A percentile compares a stretch with the other conserved stretches of the same genome.
Evolutionary conservation across 2,888 invertebrate genomes (phyloP).

Genomic region (Boloria selene): DNA sequence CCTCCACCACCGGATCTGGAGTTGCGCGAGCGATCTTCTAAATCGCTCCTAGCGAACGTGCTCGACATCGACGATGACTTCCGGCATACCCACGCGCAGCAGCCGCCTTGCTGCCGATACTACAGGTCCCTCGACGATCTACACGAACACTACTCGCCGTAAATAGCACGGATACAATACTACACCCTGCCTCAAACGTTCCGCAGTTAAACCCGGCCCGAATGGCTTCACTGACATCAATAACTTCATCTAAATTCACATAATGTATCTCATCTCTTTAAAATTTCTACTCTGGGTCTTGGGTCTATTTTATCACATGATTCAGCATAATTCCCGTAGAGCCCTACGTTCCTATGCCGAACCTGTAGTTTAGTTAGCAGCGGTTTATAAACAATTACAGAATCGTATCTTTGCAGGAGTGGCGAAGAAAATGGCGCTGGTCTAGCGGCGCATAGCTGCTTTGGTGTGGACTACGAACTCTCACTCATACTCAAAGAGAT

Average conservation of each 20-base stretch:
- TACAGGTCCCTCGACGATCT: slow-evolving; percentile 87
- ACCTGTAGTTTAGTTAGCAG: slow-evolving; percentile 73
- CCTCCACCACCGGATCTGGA: slow-evolving; percentile 92
- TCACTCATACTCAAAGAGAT: slow-evolving; percentile 97
- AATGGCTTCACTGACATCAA: slow-evolving; percentile 58
- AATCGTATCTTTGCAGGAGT: slow-evolving; percentile 67
- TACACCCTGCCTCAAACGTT: slow-evolving; percentile 77
- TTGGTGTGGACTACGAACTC: slow-evolving; percentile 96
- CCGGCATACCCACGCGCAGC: slow-evolving; percentile 89
- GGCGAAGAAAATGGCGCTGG: slow-evolving; percentile 87
- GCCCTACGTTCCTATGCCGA: slow-evolving; percentile 75
- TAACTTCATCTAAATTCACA: slow-evolving; percentile 52
- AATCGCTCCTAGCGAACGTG: slow-evolving; percentile 97
- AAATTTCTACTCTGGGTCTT: slow-evolving; percentile 59
- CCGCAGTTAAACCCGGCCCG: slow-evolving; percentile 75
- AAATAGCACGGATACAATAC: slow-evolving; percentile 81
- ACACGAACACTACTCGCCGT: slow-evolving; percentile 83
- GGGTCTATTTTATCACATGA: slow-evolving; percentile 56
- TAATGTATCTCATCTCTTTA: slow-evolving; percentile 42
- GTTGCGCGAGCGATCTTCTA: slow-evolving; percentile 94
- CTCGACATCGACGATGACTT: slow-evolving; percentile 99
- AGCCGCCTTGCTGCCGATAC: slow-evolving; percentile 88
- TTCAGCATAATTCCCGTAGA: slow-evolving; percentile 76
- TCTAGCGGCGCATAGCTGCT: slow-evolving; percentile 92
- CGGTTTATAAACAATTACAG: slow-evolving; percentile 45